phyloP scores from a whole-genome alignment of 1,140 invertebrate genomes.

The Drosophila nebulosa region DNA sequence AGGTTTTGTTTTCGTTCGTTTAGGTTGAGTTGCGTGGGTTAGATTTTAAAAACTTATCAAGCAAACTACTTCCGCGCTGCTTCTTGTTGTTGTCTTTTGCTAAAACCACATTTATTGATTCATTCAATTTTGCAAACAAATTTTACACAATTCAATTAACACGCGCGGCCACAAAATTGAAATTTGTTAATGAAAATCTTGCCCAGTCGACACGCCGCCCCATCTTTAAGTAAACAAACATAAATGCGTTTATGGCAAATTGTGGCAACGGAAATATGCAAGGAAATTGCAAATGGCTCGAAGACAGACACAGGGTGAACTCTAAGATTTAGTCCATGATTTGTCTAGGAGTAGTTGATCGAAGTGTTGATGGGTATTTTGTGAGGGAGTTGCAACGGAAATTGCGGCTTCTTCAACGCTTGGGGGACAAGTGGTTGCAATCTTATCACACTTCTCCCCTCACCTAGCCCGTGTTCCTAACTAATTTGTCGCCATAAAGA shows the following conservation, averaged over 20 bases:
- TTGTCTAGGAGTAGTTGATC: not conserved
- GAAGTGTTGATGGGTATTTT: constrained; percentile 15
- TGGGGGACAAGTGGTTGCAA: not conserved
- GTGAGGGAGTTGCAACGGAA: constrained; percentile 41
- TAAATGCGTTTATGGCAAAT: constrained; percentile 39
- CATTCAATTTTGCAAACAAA: not conserved
- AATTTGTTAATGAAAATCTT: constrained; percentile 70
- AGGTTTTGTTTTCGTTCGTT: constrained; percentile 37
- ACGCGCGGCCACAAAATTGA: constrained; percentile 58
- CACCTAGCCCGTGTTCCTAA: not conserved
- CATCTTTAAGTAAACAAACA: constrained; percentile 64
- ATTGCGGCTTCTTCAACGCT: constrained; percentile 45
- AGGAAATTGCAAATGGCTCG: constrained; percentile 72
- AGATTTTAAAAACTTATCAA: not conserved
- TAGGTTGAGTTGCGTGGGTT: constrained; percentile 18
- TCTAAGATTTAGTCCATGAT: constrained; percentile 5
- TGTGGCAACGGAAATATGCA: constrained; percentile 72
- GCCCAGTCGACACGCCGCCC: not conserved
- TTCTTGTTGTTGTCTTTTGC: no score
- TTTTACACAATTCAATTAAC: constrained; percentile 68
- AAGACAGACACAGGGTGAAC: constrained; percentile 36
- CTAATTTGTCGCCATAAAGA: constrained; percentile 4
- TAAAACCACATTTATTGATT: not conserved
- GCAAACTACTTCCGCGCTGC: no score
- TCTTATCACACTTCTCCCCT: not conserved